These are phyloP conservation scores for Apodemia hepburni DNA, from an alignment of 2,888 invertebrate genomes.

Conservation along the genomic window DNA sequence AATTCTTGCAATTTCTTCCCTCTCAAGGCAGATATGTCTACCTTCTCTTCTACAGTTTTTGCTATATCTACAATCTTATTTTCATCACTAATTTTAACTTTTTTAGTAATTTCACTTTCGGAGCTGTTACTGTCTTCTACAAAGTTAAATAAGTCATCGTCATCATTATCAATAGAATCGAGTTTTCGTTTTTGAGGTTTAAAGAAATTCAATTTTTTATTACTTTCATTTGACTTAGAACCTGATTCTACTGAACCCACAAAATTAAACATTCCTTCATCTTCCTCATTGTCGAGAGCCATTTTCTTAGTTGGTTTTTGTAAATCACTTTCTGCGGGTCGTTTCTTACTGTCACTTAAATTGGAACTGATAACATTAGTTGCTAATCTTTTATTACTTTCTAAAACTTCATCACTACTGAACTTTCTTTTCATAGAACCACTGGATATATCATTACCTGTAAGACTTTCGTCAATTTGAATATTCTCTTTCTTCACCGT, in stretches of 20 bases:
- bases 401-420: constrained; percentile 37
- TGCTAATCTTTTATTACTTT: constrained; percentile 50
- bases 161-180: constrained; percentile 43
- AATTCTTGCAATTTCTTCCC: constrained; percentile 61
- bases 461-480: constrained; percentile 60
- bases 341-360: constrained; percentile 36
- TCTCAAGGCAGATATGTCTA: constrained; percentile 49
- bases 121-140: constrained; percentile 31
- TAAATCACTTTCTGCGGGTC: constrained; percentile 45
- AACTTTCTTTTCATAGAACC: constrained; percentile 51
- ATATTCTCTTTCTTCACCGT: constrained; percentile 48
- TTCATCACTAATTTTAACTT: constrained; percentile 20
- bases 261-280: constrained; percentile 60
- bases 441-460: constrained; percentile 26
- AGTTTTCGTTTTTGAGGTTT: constrained; percentile 59
- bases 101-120: constrained; percentile 12
- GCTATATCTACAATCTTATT: constrained; percentile 33
- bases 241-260: constrained; percentile 38
- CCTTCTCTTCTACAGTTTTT: constrained; percentile 30
- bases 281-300: constrained; percentile 42
- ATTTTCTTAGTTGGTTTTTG: constrained; percentile 52
- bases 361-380: constrained; percentile 31
- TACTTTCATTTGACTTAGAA: constrained; percentile 30
- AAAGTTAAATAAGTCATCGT: constrained; percentile 66
- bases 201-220: constrained; percentile 48